These are phyloP conservation scores for Lochmaea capreae DNA, from an alignment of 2,888 invertebrate genomes.

Conservation along the genomic window DNA sequence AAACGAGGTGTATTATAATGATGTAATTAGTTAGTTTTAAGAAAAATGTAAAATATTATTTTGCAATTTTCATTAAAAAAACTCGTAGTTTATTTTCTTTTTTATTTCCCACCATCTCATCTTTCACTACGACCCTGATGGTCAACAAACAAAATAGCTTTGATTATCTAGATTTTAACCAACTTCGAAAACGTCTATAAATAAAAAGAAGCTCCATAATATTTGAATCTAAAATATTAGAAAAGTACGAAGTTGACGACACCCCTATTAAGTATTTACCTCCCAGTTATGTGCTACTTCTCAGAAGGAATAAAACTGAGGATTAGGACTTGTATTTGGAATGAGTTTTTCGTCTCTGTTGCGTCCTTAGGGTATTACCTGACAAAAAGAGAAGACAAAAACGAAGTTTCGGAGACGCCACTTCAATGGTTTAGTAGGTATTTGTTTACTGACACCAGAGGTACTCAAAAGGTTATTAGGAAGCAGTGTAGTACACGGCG, in stretches of 20 bases:
- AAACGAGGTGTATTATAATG: constrained; percentile 54
- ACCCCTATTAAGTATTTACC: constrained; percentile 43
- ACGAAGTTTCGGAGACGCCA: constrained; percentile 25
- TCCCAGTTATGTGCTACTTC: constrained; percentile 32
- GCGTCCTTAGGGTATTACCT: constrained; percentile 16
- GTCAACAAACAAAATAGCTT: background rate
- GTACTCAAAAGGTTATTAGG: constrained; percentile 36
- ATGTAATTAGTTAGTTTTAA: constrained; percentile 56
- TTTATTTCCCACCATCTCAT: background rate
- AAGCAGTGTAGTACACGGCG: background rate
- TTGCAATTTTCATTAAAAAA: constrained; percentile 61
- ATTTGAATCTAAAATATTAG: constrained; percentile 18
- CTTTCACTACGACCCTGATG: background rate
- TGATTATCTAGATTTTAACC: background rate
- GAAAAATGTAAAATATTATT: constrained; percentile 59
- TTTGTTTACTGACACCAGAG: constrained; percentile 32
- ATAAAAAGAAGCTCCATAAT: background rate
- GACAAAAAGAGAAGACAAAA: constrained; percentile 31
- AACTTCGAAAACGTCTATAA: background rate
- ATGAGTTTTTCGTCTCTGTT: constrained; percentile 30
- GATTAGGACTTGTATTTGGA: constrained; percentile 39
- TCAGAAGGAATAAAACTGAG: constrained; percentile 43
- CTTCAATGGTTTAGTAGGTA: constrained; percentile 32
- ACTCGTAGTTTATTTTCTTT: constrained; percentile 29
- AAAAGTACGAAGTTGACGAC: constrained; percentile 22